Evolutionary conservation across 2,797 vertebrate species (phyloP).

Genomic region (Bryconaethiops microstoma): DNA sequence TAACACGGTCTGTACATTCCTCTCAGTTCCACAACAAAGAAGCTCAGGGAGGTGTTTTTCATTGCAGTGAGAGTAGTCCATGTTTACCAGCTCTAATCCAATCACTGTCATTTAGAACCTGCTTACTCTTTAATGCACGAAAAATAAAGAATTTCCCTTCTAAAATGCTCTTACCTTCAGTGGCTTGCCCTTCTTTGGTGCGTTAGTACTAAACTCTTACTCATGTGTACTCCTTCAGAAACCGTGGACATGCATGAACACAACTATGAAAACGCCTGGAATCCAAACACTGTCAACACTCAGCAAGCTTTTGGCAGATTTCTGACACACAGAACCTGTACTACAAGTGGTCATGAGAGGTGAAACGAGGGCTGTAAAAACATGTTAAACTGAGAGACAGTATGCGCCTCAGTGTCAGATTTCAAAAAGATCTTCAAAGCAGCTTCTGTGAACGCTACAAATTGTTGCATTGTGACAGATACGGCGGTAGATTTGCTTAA

Average conservation of each 20-base stretch:
- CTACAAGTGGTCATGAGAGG: constrained; percentile 50
- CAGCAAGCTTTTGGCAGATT: constrained; percentile 39
- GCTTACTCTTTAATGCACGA: neutral
- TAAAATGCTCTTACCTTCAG: constrained; percentile 26
- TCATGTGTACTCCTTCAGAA: neutral
- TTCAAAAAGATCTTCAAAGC: constrained; percentile 39
- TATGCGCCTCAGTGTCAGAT: constrained; percentile 25
- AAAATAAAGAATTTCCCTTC: neutral
- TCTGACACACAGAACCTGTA: constrained; percentile 52
- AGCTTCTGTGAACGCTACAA: neutral
- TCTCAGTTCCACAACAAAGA: neutral
- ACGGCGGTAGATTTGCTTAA: neutral
- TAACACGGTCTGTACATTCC: neutral
- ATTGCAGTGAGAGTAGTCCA: neutral
- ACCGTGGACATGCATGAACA: constrained; percentile 47
- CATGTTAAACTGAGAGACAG: constrained; percentile 21
- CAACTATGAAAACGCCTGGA: constrained; percentile 14
- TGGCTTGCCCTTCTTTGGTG: neutral
- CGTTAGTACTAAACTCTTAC: neutral
- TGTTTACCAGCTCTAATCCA: neutral
- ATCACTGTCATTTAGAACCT: neutral
- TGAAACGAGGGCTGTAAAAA: constrained; percentile 30
- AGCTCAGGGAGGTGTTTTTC: neutral
- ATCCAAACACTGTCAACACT: constrained; percentile 31
- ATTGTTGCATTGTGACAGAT: constrained; percentile 5